Base-by-base conservation (phyloP, 2,888 invertebrate species). In the Euzophera pinguis region DNA sequence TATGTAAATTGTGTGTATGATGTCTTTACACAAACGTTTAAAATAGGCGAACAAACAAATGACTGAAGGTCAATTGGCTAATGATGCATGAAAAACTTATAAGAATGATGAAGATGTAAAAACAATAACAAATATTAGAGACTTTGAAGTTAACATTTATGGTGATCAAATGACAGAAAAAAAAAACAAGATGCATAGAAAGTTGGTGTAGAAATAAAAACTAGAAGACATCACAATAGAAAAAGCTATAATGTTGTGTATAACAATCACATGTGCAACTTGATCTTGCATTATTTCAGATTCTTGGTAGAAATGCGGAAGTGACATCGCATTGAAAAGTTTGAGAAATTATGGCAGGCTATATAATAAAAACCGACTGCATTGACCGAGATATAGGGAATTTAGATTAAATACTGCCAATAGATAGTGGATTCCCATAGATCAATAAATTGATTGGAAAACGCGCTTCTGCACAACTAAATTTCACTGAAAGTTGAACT, bases 1-100 rank as follows among this genome's bases (percentile, higher is more conserved):
- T 52, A 56, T 56, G 57, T 55, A 56, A 60, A 58, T 56, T 60
- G 42, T 32, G 37, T 56, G 53, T 52, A 58, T 53, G 42, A 50
- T 55, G 39, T 37, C 32, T 53, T 57, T 56, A 52, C 52, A 57
- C 54, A 54, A 51, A 42, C 51, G 22, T 51, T 51, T 22, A 37
- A 51, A 37, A 54, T 53, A 52, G 27, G 34, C 45, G 47, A 55
- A 47, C 54, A 55, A 57, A 55, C 55, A 53, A 37, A 17, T 35
- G 47, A 38, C 22, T 37, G 59, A 62, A 62, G 62, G 60, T 53
- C 54, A 39, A 52, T 52, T 53, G 50, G 42, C 17, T 47, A 32
- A 7, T 22, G 48, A 51, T 47, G 52, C 53, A 48, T 53, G 54
- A 56, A 47, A 45, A 14, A 43, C 27, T 12, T 27, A 43, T n/a